Evolutionary conservation across 2,797 vertebrate species (phyloP), one percentile per base, ranked within the genome.

Genomic region (Oophaga sylvatica): DNA sequence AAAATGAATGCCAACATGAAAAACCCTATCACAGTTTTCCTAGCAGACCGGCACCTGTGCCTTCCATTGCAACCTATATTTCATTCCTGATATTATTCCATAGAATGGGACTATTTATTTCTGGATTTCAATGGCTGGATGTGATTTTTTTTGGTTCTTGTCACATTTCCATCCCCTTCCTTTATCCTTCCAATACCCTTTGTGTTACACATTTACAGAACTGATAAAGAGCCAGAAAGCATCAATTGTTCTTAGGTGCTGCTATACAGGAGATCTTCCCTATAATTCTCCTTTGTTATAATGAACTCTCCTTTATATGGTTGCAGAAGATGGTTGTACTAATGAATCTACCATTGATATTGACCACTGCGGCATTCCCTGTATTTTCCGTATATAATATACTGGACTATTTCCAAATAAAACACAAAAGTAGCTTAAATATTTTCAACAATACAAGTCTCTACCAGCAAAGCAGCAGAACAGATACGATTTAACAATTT

Each of bases 401-500:
- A 45, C 20, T 6, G 59, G 31, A 75, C 20, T 11, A 16, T 59
- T 75, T 35, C 11, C 10, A 70, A 29, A 73, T 53, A 53, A 65
- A 29, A 76, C 80, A 82, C 57, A 81, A 70, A 67, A 78, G 45
- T 48, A 53, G 70, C 63, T 87, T 12, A 73, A n/a, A 76, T 78
- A 68, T 83, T 59, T 60, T 60, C 53, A 70, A 84, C 56, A 62
- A 56, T 73, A 63, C 35, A 80, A 80, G 57, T 62, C 71, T 80
- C 65, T 35, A 35, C 81, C 29, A 70, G 65, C 45, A 70, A 84
- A 68, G 56, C 67, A 70, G 81, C 81, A 80, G 78, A 84, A 71
- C 26, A 71, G 76, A 84, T 71, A 17, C 22, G 63, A 80, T 84
- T 84, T 83, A 79, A 83, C 71, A 59, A 68, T 78, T 45, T 78